These are phyloP conservation scores for Lycorma delicatula DNA, from an alignment of 1,140 invertebrate species.

Conservation along the genomic window DNA sequence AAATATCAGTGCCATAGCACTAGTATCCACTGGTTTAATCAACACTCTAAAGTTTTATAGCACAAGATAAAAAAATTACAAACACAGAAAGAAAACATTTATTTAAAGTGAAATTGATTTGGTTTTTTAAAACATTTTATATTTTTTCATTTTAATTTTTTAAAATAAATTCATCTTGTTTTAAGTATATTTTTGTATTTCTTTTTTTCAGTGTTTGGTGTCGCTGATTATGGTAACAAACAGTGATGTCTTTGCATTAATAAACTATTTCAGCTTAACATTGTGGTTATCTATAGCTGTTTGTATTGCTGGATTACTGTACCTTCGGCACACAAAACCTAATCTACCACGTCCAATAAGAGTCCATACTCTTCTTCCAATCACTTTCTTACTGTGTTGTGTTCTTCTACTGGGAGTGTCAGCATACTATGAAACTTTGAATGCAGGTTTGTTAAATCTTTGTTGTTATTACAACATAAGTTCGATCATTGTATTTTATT, in stretches of 20 bases:
- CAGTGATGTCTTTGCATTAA: conserved; percentile 59
- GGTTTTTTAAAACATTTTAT: too few species aligned
- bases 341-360: conserved; percentile 70
- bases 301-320: conserved; percentile 68
- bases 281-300: conserved; percentile 69
- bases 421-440: conserved; percentile 37
- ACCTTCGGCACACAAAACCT: conserved; percentile 61
- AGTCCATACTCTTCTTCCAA: conserved; percentile 50
- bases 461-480: too few species aligned
- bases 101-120: not conserved
- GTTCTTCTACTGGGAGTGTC: conserved; percentile 45
- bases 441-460: conserved; percentile 34
- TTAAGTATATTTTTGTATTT: conserved; percentile 16
- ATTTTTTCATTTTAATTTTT: not conserved
- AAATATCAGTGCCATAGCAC: too few species aligned
- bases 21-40: too few species aligned
- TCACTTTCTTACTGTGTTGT: conserved; percentile 45
- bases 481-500: too few species aligned
- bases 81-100: too few species aligned
- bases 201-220: conserved; percentile 53
- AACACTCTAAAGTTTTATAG: too few species aligned
- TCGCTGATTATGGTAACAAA: conserved; percentile 62
- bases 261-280: conserved; percentile 72
- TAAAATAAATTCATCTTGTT: not conserved
- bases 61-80: too few species aligned